These are phyloP conservation scores for Leuciscus idus DNA, from an alignment of 2,113 vertebrate genomes.

Conservation along the genomic window DNA sequence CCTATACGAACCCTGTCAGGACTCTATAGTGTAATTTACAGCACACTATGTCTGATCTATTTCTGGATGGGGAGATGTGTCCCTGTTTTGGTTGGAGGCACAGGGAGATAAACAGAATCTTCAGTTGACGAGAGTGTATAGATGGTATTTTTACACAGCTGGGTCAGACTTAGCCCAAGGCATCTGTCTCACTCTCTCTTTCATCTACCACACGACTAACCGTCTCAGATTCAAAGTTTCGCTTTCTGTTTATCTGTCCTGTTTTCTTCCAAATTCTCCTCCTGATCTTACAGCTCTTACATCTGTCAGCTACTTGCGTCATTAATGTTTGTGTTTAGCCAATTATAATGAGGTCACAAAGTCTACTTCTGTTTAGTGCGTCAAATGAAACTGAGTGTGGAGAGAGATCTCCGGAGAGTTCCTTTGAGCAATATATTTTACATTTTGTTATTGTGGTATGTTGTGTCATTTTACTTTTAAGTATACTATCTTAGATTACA, in stretches of 20 bases:
- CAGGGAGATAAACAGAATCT: conserved; percentile 56
- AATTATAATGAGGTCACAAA: not conserved
- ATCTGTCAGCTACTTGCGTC: not conserved
- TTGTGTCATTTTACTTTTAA: not conserved
- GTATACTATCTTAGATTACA: not conserved
- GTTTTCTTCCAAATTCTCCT: conserved; percentile 9
- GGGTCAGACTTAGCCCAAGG: conserved; percentile 63
- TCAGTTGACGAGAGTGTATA: conserved; percentile 35
- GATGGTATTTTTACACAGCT: conserved; percentile 62
- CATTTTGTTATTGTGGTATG: not conserved
- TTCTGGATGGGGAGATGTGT: conserved; percentile 40
- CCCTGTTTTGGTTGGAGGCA: conserved; percentile 40
- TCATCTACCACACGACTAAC: conserved; percentile 55
- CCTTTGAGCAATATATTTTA: not conserved
- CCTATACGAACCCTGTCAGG: not conserved
- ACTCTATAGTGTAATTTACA: conserved; percentile 23
- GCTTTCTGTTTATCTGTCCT: conserved; percentile 13
- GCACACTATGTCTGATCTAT: conserved; percentile 26
- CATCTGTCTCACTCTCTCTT: conserved; percentile 44
- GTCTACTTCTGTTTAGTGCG: not conserved
- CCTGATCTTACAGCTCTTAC: conserved; percentile 7
- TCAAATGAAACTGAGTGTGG: not conserved
- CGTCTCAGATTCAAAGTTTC: conserved; percentile 55
- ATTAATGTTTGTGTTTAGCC: not conserved
- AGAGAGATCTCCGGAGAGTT: not conserved